Conservation (phyloP, 2,888 invertebrate species). For the Dexiosoma caninum region DNA sequence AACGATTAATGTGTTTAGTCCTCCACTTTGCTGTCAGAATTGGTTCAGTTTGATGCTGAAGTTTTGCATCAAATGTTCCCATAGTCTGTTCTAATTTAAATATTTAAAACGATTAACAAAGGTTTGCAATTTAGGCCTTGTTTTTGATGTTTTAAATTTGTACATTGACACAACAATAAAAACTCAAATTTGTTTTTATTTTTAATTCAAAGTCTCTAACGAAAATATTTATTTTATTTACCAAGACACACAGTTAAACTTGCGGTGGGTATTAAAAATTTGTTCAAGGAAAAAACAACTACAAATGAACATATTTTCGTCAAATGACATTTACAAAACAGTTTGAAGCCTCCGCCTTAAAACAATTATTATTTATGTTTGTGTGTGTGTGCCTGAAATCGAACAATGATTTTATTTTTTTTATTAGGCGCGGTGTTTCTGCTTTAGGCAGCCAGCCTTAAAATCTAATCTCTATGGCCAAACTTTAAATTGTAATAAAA, state of each 20-base stretch:
- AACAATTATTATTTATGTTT: not conserved
- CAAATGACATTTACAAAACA: conserved; percentile 29
- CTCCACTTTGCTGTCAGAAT: too few relatives aligned
- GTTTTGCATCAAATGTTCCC: too few relatives aligned
- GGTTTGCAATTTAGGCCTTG: too few relatives aligned
- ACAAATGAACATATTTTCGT: not conserved
- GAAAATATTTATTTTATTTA: too few relatives aligned
- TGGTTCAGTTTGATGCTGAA: too few relatives aligned
- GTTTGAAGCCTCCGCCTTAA: not conserved
- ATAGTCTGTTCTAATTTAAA: too few relatives aligned
- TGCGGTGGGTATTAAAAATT: too few relatives aligned
- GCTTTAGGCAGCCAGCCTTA: conserved; percentile 25
- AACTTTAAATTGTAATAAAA: not conserved
- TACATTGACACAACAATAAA: too few relatives aligned
- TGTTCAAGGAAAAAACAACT: not conserved
- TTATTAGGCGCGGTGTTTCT: conserved; percentile 51
- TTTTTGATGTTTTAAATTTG: too few relatives aligned
- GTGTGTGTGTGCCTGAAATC: not conserved
- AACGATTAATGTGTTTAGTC: too few relatives aligned
- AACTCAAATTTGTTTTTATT: not conserved
- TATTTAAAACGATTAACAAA: too few relatives aligned
- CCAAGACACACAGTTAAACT: too few relatives aligned
- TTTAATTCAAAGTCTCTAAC: not conserved
- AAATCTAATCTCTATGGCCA: conserved; percentile 6
- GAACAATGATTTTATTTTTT: conserved; percentile 13